phyloP scores from a whole-genome alignment of 64 coral and sea anemone species.

The Stichodactyla helianthus region DNA sequence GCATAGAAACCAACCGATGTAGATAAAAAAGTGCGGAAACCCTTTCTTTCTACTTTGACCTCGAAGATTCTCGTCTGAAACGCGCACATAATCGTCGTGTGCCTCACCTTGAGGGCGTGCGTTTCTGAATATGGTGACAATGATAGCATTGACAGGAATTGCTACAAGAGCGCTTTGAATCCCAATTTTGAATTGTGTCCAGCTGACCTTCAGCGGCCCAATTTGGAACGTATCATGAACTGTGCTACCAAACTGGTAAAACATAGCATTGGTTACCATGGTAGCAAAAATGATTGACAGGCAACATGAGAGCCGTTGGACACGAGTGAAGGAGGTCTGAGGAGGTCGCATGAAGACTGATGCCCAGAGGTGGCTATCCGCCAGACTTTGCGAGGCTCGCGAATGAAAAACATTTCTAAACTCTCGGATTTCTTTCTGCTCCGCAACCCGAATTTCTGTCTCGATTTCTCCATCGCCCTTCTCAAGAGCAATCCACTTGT shows the following conservation, averaged over 20 bases:
- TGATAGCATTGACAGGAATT: slow-evolving; percentile 64
- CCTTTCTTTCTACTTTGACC: not conserved
- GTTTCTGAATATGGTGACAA: slow-evolving; percentile 83
- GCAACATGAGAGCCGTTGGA: slow-evolving; percentile 71
- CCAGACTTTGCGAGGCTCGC: slow-evolving; percentile 55
- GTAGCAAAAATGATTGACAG: slow-evolving; percentile 67
- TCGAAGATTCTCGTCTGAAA: not conserved
- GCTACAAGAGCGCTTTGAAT: slow-evolving; percentile 66
- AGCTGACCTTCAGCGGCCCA: slow-evolving; percentile 64
- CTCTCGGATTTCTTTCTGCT: slow-evolving; percentile 35
- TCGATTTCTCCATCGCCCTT: slow-evolving; percentile 69
- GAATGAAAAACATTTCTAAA: slow-evolving; percentile 82
- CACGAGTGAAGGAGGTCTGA: slow-evolving; percentile 62
- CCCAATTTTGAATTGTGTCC: slow-evolving; percentile 65
- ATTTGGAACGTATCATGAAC: slow-evolving; percentile 42
- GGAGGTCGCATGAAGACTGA: slow-evolving; percentile 73
- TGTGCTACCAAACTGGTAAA: slow-evolving; percentile 49
- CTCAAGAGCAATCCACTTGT: slow-evolving; percentile 76
- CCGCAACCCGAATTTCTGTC: slow-evolving; percentile 42
- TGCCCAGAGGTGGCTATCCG: slow-evolving; percentile 73
- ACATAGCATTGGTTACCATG: slow-evolving; percentile 89
- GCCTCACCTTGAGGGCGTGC: not conserved
- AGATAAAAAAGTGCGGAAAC: slow-evolving; percentile 46
- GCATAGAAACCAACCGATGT: slow-evolving; percentile 72
- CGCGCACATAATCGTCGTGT: not conserved